phyloP scores from a whole-genome alignment of 30 jellyfish, hydroid and myxozoan genomes.

The Turritopsis rubra region DNA sequence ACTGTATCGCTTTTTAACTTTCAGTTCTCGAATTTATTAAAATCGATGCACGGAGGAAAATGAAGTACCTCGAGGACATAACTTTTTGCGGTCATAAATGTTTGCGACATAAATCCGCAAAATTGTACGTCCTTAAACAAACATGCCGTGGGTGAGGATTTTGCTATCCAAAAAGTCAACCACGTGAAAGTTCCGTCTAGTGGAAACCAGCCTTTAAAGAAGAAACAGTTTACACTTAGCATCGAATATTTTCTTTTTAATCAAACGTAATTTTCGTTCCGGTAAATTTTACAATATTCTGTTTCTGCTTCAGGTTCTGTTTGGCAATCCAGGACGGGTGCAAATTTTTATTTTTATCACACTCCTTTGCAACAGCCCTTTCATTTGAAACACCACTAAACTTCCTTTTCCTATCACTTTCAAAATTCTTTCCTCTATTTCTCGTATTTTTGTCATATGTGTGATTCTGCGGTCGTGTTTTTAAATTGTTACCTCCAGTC shows the following conservation, averaged over 20 bases:
- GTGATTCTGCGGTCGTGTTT: background rate
- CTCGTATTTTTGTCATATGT: background rate
- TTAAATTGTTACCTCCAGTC: background rate
- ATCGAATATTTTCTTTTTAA: background rate
- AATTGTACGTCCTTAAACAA: no score
- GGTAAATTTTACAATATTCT: constrained; percentile 2
- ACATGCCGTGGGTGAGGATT: no score
- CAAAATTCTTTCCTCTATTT: background rate
- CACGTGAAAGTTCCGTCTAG: no score
- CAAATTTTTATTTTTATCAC: background rate
- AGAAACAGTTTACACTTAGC: background rate
- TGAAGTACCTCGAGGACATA: no score
- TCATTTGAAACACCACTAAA: background rate
- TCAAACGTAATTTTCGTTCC: constrained; percentile 28
- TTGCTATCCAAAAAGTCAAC: no score
- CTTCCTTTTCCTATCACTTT: background rate
- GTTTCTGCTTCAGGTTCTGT: constrained; percentile 16
- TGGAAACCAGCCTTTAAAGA: no score
- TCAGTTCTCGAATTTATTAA: no score
- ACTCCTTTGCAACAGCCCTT: background rate
- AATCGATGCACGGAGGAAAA: no score
- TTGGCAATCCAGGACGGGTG: constrained; percentile 39
- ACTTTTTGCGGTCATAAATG: no score
- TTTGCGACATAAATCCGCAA: no score
- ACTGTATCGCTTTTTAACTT: no score